Conservation (phyloP, 2,113 vertebrate genomes). For the Pygathrix nemaeus region DNA sequence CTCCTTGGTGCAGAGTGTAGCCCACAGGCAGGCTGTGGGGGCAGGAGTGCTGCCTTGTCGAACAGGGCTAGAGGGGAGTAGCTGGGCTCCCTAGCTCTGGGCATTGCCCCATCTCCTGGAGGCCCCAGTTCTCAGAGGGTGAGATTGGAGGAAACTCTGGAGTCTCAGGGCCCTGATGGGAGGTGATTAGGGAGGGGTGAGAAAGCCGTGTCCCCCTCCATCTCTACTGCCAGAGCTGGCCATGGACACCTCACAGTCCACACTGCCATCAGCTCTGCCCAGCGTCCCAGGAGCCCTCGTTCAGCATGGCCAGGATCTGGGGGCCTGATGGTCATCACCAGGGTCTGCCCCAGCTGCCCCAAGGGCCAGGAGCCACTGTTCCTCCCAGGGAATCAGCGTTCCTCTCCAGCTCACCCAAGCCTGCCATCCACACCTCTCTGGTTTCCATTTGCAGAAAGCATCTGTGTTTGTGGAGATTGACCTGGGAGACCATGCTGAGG, state of each 20-base stretch:
- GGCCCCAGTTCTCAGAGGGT: not conserved
- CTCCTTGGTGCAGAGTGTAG: accelerated
- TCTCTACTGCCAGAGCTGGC: not conserved
- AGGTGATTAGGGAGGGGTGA: not conserved
- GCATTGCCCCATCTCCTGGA: not conserved
- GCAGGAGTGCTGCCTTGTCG: not conserved
- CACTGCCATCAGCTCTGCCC: not conserved
- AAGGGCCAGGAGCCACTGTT: too few species aligned
- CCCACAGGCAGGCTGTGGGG: not conserved
- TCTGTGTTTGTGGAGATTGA: constrained; percentile 79
- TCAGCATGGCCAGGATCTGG: too few species aligned
- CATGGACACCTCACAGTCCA: accelerated
- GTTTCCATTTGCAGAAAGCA: constrained; percentile 64
- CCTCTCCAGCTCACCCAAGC: too few species aligned
- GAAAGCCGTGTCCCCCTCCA: accelerated
- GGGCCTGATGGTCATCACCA: too few species aligned
- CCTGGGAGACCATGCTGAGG: constrained; percentile 62
- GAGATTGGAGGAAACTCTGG: not conserved
- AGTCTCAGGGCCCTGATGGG: not conserved
- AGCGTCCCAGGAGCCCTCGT: too few species aligned
- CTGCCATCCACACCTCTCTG: not conserved
- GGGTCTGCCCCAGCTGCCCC: too few species aligned
- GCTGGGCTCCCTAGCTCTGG: not conserved
- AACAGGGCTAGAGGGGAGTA: not conserved
- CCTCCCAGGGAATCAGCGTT: too few species aligned